Conservation (phyloP, 2,888 invertebrate species). For the Lordiphosa andalusiaca region DNA sequence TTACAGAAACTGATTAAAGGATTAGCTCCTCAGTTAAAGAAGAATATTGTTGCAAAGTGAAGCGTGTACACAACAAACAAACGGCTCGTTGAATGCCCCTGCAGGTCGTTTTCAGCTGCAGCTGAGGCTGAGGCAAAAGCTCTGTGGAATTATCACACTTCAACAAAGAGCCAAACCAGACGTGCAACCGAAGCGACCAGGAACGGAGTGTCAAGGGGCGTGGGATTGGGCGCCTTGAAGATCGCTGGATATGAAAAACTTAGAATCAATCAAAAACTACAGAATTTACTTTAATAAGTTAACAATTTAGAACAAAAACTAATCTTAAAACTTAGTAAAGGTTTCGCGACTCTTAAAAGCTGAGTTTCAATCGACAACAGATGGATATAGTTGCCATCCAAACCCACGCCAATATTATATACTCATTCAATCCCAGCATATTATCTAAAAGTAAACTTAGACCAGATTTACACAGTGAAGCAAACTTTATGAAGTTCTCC, state of each 20-base stretch:
- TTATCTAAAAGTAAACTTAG: too few relatives aligned
- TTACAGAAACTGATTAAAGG: slow-evolving; percentile 65
- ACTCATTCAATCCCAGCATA: too few relatives aligned
- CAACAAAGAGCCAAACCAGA: slow-evolving; percentile 43
- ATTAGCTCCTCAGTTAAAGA: slow-evolving; percentile 41
- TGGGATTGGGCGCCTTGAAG: slow-evolving; percentile 4
- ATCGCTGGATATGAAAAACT: background rate
- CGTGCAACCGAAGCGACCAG: slow-evolving; percentile 16
- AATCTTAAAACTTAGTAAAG: too few relatives aligned
- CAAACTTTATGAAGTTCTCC: too few relatives aligned
- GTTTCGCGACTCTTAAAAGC: too few relatives aligned
- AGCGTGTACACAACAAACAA: slow-evolving; percentile 55
- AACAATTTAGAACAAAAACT: too few relatives aligned
- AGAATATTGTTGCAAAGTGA: slow-evolving; percentile 36
- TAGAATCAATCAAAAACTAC: background rate
- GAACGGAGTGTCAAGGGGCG: slow-evolving; percentile 15
- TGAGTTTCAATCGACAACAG: too few relatives aligned
- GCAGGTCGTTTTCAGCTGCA: slow-evolving; percentile 5
- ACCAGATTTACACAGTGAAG: too few relatives aligned
- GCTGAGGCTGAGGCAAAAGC: slow-evolving; percentile 4
- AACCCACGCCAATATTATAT: too few relatives aligned
- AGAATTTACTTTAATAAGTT: too few relatives aligned
- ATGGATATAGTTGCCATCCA: too few relatives aligned
- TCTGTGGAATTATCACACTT: slow-evolving; percentile 70
- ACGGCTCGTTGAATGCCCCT: slow-evolving; percentile 28